phyloP scores from a whole-genome alignment of 1,140 invertebrate species.

The Hypothenemus hampei region DNA sequence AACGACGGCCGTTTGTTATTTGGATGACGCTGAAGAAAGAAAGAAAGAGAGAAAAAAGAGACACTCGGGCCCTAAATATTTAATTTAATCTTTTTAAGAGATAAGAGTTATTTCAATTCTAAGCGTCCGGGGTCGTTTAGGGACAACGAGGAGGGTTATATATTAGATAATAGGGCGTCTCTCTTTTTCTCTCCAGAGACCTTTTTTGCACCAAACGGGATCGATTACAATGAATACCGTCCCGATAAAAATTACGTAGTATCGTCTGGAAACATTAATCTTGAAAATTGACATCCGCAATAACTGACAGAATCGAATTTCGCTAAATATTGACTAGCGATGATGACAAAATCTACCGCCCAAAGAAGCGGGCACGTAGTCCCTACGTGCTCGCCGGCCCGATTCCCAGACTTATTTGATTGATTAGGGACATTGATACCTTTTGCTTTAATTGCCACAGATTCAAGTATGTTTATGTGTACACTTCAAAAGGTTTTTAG shows the following conservation, averaged over 20 bases:
- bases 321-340: slow-evolving; percentile 23
- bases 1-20: slow-evolving; percentile 25
- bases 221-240: too few species aligned
- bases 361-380: slow-evolving; percentile 21
- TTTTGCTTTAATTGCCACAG: slow-evolving; percentile 24
- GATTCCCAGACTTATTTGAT: slow-evolving; percentile 23
- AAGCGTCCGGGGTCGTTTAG: neutral
- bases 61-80: neutral
- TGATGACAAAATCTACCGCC: slow-evolving; percentile 17
- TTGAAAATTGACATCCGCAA: too few species aligned
- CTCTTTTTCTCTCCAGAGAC: neutral
- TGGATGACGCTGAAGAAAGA: slow-evolving; percentile 17
- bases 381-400: slow-evolving; percentile 10
- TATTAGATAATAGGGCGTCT: neutral
- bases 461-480: slow-evolving; percentile 19
- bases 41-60: neutral
- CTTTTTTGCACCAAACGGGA: too few species aligned
- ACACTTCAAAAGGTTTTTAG: slow-evolving; percentile 8
- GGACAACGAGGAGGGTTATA: neutral
- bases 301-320: slow-evolving; percentile 11
- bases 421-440: slow-evolving; percentile 26
- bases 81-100: neutral
- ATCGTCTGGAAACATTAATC: too few species aligned
- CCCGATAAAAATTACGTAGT: too few species aligned
- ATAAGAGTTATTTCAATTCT: neutral